Conservation (phyloP, 2,888 invertebrate genomes). For the Eristalis pertinax region DNA sequence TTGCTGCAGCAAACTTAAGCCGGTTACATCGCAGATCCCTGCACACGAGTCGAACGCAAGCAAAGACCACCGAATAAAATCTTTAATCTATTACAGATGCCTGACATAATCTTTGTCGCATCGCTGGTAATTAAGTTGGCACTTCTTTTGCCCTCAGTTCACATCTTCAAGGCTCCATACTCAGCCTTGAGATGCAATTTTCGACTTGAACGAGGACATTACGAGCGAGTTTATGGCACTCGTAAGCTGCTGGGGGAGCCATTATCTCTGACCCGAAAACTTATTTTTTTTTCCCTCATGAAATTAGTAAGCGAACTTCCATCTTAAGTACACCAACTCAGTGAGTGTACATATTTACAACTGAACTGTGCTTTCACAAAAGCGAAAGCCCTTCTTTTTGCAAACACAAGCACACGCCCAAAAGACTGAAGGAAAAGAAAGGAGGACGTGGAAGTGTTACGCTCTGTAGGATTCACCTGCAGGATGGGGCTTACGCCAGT, state of each 20-base stretch:
- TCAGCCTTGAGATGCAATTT: conserved; percentile 1
- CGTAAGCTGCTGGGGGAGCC: neutral
- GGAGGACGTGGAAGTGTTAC: neutral
- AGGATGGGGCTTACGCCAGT: neutral
- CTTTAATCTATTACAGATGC: conserved; percentile 16
- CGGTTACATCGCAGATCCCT: neutral
- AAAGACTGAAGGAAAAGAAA: neutral
- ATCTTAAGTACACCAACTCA: conserved; percentile 18
- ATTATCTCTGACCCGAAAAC: conserved; percentile 25
- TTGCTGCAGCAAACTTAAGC: neutral
- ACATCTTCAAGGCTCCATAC: neutral
- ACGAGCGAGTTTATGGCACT: conserved; percentile 20
- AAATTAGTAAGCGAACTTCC: conserved; percentile 26
- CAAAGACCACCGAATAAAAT: conserved; percentile 10
- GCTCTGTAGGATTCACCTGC: conserved; percentile 4
- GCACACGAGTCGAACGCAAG: conserved; percentile 3
- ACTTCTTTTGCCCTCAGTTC: neutral
- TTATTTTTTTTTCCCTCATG: conserved; percentile 20
- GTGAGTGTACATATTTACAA: conserved; percentile 25
- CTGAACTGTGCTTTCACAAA: neutral
- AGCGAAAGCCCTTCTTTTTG: neutral
- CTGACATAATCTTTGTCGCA: neutral
- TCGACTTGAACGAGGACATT: conserved; percentile 10
- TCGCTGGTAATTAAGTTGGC: neutral
- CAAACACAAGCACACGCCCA: neutral